Evolutionary conservation across 2,888 invertebrate species (phyloP), one percentile per base, ranked within the genome.

Genomic region (Sericinus montela): DNA sequence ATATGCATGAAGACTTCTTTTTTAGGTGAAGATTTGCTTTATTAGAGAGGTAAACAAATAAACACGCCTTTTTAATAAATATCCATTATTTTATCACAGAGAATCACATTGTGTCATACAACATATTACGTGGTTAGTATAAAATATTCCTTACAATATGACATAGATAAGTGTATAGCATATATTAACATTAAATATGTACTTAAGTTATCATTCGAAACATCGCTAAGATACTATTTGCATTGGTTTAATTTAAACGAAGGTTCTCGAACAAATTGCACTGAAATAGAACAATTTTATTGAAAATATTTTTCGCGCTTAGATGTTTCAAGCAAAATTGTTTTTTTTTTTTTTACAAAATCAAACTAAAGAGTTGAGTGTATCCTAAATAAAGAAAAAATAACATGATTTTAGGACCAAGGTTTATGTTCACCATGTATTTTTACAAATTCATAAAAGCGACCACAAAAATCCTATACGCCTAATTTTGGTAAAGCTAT

Each of bases 21-120:
- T n/a, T n/a, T n/a, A n/a, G n/a, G n/a, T n/a, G n/a, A n/a, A n/a
- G n/a, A n/a, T n/a, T n/a, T n/a, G n/a, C n/a, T n/a, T n/a, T n/a
- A n/a, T n/a, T n/a, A n/a, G n/a, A n/a, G n/a, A 19, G 19, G 19
- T 19, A 25, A 25, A 8, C 1, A 25, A 60, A 84, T 79, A 77
- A 72, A 83, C 77, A 84, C 49, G 42, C 48, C 52, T 39, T 52
- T 51, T 46, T 76, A 80, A 83, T 86, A 85, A 86, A 87, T 87
- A 88, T 83, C 78, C 85, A 83, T 85, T 81, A 86, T 82, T 82
- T 87, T 88, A 88, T 88, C 88, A 88, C 88, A 88, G 88, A 86
- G 87, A 87, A 87, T 87, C 88, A 88, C 87, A 87, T 87, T 83
- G 86, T 86, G 85, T 88, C 79, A 84, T 80, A 86, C 80, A 87